Percentiles rank a stretch among this genome's conserved stretches.
Conservation (phyloP, 2,888 invertebrate species). For the Uropetala carovei region DNA sequence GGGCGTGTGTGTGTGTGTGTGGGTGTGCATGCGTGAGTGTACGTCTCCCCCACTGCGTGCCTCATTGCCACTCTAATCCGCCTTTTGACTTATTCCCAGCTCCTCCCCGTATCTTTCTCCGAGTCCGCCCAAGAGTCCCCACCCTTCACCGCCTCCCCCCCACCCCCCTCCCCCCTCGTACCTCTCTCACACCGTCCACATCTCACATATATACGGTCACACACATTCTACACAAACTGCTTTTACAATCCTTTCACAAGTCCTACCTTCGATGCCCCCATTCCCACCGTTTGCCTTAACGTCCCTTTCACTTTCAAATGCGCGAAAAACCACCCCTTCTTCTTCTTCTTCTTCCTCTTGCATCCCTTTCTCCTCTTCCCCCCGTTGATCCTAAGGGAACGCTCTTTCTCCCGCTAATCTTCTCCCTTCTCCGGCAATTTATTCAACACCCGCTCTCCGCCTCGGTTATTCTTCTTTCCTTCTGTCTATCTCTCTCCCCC, state of each 20-base stretch:
- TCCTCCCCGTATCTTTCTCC: constrained; percentile 11
- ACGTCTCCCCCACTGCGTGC: neutral
- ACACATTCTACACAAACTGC: neutral
- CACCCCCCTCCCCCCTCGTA: neutral
- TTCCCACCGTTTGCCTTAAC: constrained; percentile 52
- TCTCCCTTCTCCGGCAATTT: neutral
- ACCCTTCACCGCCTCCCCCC: neutral
- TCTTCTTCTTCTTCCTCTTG: neutral
- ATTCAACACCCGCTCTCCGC: neutral
- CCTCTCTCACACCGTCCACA: no score
- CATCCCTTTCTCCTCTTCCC: neutral
- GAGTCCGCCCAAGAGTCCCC: constrained; percentile 20
- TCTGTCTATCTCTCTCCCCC: neutral
- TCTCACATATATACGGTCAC: constrained; percentile 4
- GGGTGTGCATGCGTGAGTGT: neutral
- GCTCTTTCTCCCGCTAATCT: neutral
- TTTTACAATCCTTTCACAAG: constrained; percentile 37
- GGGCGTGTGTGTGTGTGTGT: neutral
- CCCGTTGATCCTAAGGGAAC: neutral
- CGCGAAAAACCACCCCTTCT: constrained; percentile 19
- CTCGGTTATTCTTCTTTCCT: neutral
- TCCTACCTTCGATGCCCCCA: constrained; percentile 49
- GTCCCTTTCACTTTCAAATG: constrained; percentile 53
- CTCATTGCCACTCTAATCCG: constrained; percentile 35
- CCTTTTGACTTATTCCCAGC: constrained; percentile 16